Percentiles rank a stretch among this genome's conserved stretches.
phyloP scores from a whole-genome alignment of 92 coral and sea anemone genomes.

The Desmophyllum pertusum region DNA sequence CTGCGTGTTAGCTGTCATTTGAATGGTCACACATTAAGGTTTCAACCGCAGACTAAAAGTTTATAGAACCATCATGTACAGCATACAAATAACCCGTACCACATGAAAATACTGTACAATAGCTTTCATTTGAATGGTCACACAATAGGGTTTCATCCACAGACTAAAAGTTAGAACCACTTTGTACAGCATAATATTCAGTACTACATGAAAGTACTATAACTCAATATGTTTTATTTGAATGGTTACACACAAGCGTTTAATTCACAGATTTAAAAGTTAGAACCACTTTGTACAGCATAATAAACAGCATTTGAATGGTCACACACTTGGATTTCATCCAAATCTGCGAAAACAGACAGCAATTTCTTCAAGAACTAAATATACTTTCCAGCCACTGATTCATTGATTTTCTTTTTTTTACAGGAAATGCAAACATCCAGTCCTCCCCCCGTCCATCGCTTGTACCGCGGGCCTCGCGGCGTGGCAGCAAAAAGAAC shows the following conservation, averaged over 20 bases:
- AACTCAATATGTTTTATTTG: too few species aligned
- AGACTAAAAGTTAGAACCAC: too few species aligned
- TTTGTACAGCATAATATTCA: too few species aligned
- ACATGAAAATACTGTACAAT: too few species aligned
- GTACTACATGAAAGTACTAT: too few species aligned
- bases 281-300: neutral
- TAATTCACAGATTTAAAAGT: too few species aligned
- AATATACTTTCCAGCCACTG: neutral
- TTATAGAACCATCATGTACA: neutral
- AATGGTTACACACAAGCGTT: too few species aligned
- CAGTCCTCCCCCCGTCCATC: constrained; percentile 24
- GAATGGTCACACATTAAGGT: neutral
- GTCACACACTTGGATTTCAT: neutral
- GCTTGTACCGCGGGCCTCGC: constrained; percentile 51
- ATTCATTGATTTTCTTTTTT: neutral
- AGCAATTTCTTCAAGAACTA: neutral
- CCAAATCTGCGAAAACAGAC: neutral
- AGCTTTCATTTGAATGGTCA: too few species aligned
- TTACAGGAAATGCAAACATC: constrained; percentile 21
- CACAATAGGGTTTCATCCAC: too few species aligned
- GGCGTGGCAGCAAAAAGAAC: constrained; percentile 71
- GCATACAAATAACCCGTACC: neutral
- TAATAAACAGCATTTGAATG: neutral
- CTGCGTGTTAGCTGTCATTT: neutral
- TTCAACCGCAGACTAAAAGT: neutral